phyloP scores from a whole-genome alignment of 2,888 invertebrate species.

The Phaonia tiefii region DNA sequence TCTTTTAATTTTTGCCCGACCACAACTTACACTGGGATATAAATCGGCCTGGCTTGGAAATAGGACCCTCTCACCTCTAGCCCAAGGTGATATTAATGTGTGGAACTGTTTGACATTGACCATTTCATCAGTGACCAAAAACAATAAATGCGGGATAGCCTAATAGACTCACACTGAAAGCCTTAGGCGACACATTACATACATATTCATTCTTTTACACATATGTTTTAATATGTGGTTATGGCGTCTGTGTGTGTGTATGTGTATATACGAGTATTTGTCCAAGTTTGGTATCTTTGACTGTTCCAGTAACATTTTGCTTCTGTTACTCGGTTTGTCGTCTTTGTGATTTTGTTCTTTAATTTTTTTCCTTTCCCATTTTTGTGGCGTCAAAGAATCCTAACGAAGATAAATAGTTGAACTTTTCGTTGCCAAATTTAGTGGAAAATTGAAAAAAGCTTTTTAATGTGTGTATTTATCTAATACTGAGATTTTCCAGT shows the following conservation, averaged over 20 bases:
- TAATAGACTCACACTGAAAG: too few species aligned
- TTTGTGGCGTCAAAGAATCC: slow-evolving; percentile 65
- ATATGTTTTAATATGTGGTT: not conserved
- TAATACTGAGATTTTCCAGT: slow-evolving; percentile 59
- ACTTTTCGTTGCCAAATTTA: slow-evolving; percentile 77
- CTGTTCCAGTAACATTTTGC: slow-evolving; percentile 16
- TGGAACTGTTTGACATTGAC: too few species aligned
- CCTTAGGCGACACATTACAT: too few species aligned
- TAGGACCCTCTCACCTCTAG: too few species aligned
- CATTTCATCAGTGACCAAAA: too few species aligned
- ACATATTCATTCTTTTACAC: too few species aligned
- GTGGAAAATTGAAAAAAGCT: slow-evolving; percentile 79
- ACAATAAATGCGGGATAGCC: too few species aligned
- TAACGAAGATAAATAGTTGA: slow-evolving; percentile 78
- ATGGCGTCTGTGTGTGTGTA: not conserved
- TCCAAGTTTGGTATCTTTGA: slow-evolving; percentile 31
- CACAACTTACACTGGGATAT: too few species aligned
- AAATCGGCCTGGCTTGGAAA: too few species aligned
- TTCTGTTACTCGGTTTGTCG: slow-evolving; percentile 28
- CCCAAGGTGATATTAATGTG: too few species aligned
- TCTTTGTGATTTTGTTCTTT: slow-evolving; percentile 22
- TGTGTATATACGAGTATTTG: slow-evolving; percentile 26
- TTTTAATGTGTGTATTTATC: slow-evolving; percentile 70
- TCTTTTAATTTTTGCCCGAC: too few species aligned
- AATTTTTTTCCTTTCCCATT: slow-evolving; percentile 48